Evolutionary conservation across 2,113 vertebrate genomes (phyloP), one percentile per base, ranked within the genome.

Genomic region (Peromyscus leucopus): DNA sequence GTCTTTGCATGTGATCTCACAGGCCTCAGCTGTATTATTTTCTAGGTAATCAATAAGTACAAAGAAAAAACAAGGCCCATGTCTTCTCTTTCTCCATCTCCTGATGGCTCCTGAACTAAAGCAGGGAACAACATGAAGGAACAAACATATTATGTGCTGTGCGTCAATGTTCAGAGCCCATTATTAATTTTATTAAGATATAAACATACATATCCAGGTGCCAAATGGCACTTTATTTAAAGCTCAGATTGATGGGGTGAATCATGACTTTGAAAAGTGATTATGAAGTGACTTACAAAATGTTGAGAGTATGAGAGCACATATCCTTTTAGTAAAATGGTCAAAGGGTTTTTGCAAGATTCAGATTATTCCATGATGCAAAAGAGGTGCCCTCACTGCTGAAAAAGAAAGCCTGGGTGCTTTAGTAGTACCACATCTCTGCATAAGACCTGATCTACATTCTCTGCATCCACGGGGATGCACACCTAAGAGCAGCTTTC

Each of bases 241-340:
- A 57, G 36, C 69, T 21, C 48, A 87, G 19, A 87, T 61, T 87
- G 39, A 42, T 95, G 22, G 31, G 90, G 3, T 92, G 42, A 75
- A 72, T 31, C 5, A 72, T 90, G n/a, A 96, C 33, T 83, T 16
- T n/a, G 8, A 31, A 94, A 90, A 80, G 63, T 36, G 88, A 92
- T 90, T 90, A 80, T 80, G 55, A 96, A 71, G 61, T 80, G n/a
- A 93, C 42, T 93, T 92, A 90, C 33, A 90, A 16, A 67, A 89
- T 71, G 91, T 88, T 96, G 48, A 89, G 12, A 90, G 17, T 90
- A n/a, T 33, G 12, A 87, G 42, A 15, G 16, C 51, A 7, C 19
- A 33, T 5, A 85, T 26, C 91, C 46, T 95, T 84, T 67, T 87
- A 36, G 31, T 69, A 79, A 91, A 93, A 95, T 28, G 16, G 46